Evolutionary conservation across 2,797 vertebrate genomes (phyloP).

Genomic region (Pangasius krempfi): DNA sequence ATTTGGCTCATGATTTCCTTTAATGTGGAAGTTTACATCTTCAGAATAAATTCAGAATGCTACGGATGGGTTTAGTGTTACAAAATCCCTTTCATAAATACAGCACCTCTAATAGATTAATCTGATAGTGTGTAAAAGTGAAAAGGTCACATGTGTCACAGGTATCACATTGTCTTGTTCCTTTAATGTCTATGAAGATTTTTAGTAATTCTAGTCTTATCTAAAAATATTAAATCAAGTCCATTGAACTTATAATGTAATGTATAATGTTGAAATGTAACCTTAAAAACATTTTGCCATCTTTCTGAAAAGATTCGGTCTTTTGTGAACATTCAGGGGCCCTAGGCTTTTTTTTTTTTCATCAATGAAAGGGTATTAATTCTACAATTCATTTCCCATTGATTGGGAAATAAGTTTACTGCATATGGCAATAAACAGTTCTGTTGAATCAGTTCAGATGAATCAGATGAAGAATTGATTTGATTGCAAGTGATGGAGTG

Average conservation of each 20-base stretch:
- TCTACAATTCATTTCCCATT: conserved; percentile 10
- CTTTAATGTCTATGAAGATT: not conserved
- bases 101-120: not conserved
- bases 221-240: not conserved
- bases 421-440: not conserved
- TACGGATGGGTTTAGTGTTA: not conserved
- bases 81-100: not conserved
- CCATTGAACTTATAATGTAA: not conserved
- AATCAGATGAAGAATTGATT: conserved; percentile 10
- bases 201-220: not conserved
- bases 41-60: not conserved
- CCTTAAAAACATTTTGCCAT: not conserved
- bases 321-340: not conserved
- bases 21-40: not conserved
- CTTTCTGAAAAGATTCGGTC: not conserved
- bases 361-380: not conserved
- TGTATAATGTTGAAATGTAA: too few species aligned
- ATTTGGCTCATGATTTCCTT: not conserved
- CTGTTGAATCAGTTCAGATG: not conserved
- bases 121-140: not conserved
- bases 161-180: not conserved
- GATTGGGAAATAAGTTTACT: not conserved
- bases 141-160: not conserved
- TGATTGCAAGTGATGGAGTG: not conserved
- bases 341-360: not conserved